Evolutionary conservation across 2,888 invertebrate species (phyloP).

Genomic region (Cylloceria caligata): DNA sequence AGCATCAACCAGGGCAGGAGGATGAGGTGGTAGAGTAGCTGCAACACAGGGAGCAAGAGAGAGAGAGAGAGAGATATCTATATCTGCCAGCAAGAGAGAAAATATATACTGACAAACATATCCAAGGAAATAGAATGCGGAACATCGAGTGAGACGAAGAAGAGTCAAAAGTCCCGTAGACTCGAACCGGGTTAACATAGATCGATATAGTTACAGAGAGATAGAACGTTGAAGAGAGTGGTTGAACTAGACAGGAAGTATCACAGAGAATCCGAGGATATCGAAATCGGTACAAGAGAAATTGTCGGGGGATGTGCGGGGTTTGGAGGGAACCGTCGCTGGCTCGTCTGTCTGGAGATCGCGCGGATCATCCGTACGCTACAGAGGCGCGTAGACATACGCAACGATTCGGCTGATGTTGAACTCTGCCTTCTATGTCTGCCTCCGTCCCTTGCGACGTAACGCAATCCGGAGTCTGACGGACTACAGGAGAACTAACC

Average conservation of each 20-base stretch:
- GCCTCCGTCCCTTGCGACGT: constrained; percentile 45
- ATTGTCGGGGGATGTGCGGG: constrained; percentile 1
- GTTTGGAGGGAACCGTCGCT: constrained; percentile 6
- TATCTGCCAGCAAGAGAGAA: constrained; percentile 63
- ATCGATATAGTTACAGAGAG: constrained; percentile 25
- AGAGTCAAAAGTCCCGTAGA: constrained; percentile 42
- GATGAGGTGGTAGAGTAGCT: constrained; percentile 41
- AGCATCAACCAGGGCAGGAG: constrained; percentile 43
- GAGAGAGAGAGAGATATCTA: constrained; percentile 42
- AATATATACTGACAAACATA: constrained; percentile 22
- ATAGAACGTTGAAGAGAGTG: constrained; percentile 33
- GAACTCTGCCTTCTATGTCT: constrained; percentile 30
- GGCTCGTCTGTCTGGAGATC: constrained; percentile 21
- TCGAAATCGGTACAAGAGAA: constrained; percentile 43
- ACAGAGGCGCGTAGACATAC: constrained; percentile 28
- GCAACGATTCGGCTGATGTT: constrained; percentile 43
- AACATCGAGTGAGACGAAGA: constrained; percentile 1
- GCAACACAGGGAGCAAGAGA: constrained; percentile 39
- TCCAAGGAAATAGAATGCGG: constrained; percentile 16
- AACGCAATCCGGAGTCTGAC: constrained; percentile 29
- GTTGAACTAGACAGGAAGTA: constrained; percentile 28
- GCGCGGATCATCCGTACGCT: constrained; percentile 6
- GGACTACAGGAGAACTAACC: constrained; percentile 45
- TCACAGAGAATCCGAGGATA: constrained; percentile 8
- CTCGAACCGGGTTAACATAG: constrained; percentile 62